These are phyloP conservation scores for Pheucticus melanocephalus DNA, from an alignment of 2,113 vertebrate species.

Conservation along the genomic window DNA sequence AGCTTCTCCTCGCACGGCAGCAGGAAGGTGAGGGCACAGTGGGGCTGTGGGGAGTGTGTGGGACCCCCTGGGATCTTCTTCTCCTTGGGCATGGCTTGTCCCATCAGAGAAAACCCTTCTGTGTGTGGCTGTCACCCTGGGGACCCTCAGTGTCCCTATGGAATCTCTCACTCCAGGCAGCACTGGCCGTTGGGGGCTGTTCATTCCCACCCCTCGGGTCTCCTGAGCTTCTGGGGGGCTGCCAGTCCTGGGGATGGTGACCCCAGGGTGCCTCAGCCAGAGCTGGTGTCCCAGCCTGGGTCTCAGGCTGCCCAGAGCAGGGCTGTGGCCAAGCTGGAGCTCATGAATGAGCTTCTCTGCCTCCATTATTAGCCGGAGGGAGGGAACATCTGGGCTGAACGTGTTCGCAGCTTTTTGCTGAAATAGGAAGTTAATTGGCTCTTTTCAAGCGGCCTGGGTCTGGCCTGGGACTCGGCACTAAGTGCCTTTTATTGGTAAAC, in stretches of 20 bases:
- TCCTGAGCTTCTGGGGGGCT: not conserved
- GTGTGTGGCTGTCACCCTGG: fast-evolving
- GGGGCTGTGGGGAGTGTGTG: not conserved
- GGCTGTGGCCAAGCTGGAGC: not conserved
- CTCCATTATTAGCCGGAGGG: not conserved
- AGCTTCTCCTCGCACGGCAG: conserved; percentile 76
- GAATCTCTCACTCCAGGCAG: not conserved
- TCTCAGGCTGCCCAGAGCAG: not conserved
- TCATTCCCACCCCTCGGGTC: not conserved
- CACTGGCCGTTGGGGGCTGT: not conserved
- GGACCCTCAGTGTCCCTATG: not conserved
- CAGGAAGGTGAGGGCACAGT: conserved; percentile 79
- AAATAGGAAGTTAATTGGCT: conserved; percentile 16
- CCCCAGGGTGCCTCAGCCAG: fast-evolving
- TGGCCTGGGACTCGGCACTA: not conserved
- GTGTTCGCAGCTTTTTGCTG: not conserved
- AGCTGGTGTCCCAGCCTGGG: not conserved
- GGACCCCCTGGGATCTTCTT: not conserved
- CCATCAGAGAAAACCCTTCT: fast-evolving
- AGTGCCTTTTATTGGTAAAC: conserved; percentile 41
- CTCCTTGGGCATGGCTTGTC: fast-evolving
- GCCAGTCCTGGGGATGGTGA: fast-evolving
- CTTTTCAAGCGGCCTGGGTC: not conserved
- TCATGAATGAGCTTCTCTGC: not conserved
- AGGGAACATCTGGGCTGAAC: not conserved